Conservation (phyloP, 2,888 invertebrate genomes). For the Gisinianus flammeolus region DNA sequence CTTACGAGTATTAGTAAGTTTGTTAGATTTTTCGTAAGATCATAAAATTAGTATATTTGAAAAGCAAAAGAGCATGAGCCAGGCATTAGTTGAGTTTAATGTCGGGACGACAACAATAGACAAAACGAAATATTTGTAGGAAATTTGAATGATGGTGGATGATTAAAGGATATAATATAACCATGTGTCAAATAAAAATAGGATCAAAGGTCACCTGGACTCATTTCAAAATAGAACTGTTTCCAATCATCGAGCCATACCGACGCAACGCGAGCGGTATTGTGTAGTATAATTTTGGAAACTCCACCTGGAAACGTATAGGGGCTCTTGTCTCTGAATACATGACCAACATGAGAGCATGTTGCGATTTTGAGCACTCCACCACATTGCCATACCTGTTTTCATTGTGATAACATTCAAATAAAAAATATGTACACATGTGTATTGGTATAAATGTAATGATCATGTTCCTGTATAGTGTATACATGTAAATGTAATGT, state of each 20-base stretch:
- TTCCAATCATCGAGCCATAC: constrained; percentile 99
- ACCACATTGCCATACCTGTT: constrained; percentile 65
- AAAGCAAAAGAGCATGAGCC: constrained; percentile 33
- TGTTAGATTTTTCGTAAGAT: constrained; percentile 4
- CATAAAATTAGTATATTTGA: background rate
- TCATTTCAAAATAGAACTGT: constrained; percentile 99
- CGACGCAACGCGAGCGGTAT: constrained; percentile 97
- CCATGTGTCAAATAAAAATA: constrained; percentile 7
- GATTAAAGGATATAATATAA: background rate
- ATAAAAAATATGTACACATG: background rate
- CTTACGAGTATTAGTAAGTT: constrained; percentile 16
- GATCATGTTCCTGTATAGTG: background rate
- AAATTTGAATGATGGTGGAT: background rate
- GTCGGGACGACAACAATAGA: constrained; percentile 2
- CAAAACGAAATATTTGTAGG: constrained; percentile 3
- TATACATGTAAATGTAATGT: constrained; percentile 71
- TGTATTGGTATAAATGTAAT: background rate
- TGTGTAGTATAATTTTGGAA: constrained; percentile 94
- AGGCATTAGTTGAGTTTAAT: constrained; percentile 23
- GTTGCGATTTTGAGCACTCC: constrained; percentile 65
- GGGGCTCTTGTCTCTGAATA: constrained; percentile 96
- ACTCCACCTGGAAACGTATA: constrained; percentile 99
- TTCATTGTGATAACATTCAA: constrained; percentile 27
- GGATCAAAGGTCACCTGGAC: constrained; percentile 83
- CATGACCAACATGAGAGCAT: constrained; percentile 86